Evolutionary conservation across 2,113 vertebrate genomes (phyloP).

Genomic region (Poeciliopsis retropinna): DNA sequence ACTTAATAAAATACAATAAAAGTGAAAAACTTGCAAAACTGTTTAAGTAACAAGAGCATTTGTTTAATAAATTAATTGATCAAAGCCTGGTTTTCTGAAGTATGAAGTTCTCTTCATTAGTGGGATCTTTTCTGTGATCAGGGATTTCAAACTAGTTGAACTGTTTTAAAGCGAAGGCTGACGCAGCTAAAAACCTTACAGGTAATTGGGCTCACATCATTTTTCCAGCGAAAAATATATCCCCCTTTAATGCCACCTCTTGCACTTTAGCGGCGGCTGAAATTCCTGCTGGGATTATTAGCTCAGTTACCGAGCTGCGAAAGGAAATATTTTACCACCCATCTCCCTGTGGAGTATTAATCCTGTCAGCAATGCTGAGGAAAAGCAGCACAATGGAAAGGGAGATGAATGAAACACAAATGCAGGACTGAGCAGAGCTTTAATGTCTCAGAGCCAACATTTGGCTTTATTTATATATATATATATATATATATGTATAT

Average conservation of each 20-base stretch:
- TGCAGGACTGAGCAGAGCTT: slow-evolving; percentile 29
- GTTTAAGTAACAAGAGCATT: too few relatives aligned
- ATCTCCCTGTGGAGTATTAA: slow-evolving; percentile 56
- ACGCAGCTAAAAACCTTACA: slow-evolving; percentile 7
- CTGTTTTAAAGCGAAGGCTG: slow-evolving; percentile 7
- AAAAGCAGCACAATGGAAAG: slow-evolving; percentile 35
- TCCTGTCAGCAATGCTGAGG: slow-evolving; percentile 51
- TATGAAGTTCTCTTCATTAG: not conserved
- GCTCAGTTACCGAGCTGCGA: slow-evolving; percentile 30
- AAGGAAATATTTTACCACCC: slow-evolving; percentile 51
- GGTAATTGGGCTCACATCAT: slow-evolving; percentile 9
- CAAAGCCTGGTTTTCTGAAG: not conserved
- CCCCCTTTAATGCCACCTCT: not conserved
- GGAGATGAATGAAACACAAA: slow-evolving; percentile 47
- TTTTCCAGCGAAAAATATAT: not conserved
- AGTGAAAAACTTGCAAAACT: too few relatives aligned
- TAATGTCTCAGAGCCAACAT: slow-evolving; percentile 26
- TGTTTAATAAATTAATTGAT: not conserved
- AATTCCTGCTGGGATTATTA: slow-evolving; percentile 52
- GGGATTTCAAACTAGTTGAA: slow-evolving; percentile 14
- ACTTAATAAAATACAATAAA: too few relatives aligned
- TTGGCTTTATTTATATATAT: slow-evolving; percentile 21
- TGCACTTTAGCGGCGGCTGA: slow-evolving; percentile 14
- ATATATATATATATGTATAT: not conserved
- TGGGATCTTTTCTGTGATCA: not conserved